Evolutionary conservation across 2,888 invertebrate genomes (phyloP), one percentile per base, ranked within the genome.

Genomic region (Calameuta filiformis): DNA sequence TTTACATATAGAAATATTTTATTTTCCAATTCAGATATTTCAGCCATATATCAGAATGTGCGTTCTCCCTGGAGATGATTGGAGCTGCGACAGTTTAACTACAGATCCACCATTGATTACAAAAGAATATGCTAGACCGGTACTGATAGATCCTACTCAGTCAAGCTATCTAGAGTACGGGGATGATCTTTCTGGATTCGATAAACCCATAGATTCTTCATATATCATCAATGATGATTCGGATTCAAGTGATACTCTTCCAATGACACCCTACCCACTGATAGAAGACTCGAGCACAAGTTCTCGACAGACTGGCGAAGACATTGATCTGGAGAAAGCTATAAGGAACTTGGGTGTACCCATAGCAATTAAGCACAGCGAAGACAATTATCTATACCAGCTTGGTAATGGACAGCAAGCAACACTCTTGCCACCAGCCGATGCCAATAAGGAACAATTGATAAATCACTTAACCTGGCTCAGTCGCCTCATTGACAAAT

Each of bases 1-100:
- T 73, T 33, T 73, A 30, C 71, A 23, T 11, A 33, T 23, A 76
- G 4, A 71, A 56, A 68, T 23, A 76, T 11, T 68, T 68, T 33
- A 76, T 71, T 77, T 74, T 78, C 30, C 71, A 71, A 33, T 79
- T 35, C 77, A 90, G 90, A 84, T 90, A 30, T 90, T 89, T 74
- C 87, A 90, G 73, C 89, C 90, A 1, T 85, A 88, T 80, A 81
- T 90, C 31, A 84, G 87, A 79, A 86, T 88, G 30, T 90, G 90
- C 56, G 88, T 90, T 40, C 81, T 89, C 23, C 88, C 90, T 23
- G 86, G 88, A 33, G 87, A 89, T 76, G 80, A 84, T n/a, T 88
- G 87, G 87, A 83, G 82, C 1, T 90, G 90, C 73, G 84, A 87
- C 37, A 80, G 80, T 15, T 56, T 23, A 23, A 35, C 80, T 35